These are phyloP conservation scores for Perognathus longimembris DNA, from an alignment of 2,113 vertebrate genomes.

Conservation along the genomic window DNA sequence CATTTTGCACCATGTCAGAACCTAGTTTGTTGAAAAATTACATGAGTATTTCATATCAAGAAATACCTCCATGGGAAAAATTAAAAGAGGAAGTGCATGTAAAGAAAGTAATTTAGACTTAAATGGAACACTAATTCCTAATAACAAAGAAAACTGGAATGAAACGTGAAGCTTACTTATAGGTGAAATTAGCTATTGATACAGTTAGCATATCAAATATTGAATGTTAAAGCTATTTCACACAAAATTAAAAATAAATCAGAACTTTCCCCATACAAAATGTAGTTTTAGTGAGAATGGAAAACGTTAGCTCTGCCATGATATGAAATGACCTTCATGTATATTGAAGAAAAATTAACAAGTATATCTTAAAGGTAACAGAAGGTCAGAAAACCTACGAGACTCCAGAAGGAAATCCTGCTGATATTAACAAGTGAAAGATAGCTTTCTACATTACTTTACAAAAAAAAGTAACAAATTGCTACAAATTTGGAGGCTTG, in stretches of 20 bases:
- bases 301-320: not conserved
- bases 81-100: not conserved
- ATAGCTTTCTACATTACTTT: not conserved
- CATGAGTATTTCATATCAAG: not conserved
- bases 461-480: not conserved
- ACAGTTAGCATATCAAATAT: not conserved
- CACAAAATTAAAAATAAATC: conserved; percentile 1
- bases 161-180: not conserved
- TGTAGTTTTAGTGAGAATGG: not conserved
- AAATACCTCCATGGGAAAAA: not conserved
- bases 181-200: not conserved
- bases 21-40: not conserved
- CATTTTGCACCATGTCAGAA: not conserved
- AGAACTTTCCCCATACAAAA: not conserved
- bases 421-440: not conserved
- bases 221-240: not conserved
- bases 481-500: not conserved
- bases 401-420: not conserved
- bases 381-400: not conserved
- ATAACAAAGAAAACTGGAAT: not conserved
- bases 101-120: not conserved
- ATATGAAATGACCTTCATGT: not conserved
- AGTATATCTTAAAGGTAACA: not conserved
- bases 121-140: not conserved
- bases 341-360: not conserved